phyloP scores from a whole-genome alignment of 2,888 invertebrate species.

The Nomada lathburiana region DNA sequence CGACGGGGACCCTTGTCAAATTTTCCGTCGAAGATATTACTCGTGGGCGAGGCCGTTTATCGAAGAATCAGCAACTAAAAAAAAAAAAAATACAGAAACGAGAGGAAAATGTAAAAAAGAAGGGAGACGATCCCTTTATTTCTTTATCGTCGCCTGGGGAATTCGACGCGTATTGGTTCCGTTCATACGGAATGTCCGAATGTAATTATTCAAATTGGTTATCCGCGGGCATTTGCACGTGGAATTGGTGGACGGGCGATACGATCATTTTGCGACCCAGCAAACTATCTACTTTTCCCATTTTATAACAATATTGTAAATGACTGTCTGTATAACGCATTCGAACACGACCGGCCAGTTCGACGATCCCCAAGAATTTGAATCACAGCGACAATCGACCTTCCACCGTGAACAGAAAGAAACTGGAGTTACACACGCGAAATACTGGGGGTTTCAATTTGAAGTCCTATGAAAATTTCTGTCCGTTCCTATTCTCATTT shows the following conservation, averaged over 20 bases:
- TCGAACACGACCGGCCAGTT: conserved; percentile 20
- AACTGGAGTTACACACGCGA: not conserved
- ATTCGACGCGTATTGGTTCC: conserved; percentile 43
- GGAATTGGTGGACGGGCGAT: conserved; percentile 40
- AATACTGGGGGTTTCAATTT: conserved; percentile 13
- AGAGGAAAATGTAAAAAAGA: conserved; percentile 10
- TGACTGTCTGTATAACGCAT: conserved; percentile 22
- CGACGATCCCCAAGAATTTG: not conserved
- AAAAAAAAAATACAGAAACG: not conserved
- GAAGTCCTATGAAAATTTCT: conserved; percentile 19
- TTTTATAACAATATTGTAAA: conserved; percentile 21
- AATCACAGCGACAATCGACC: conserved; percentile 13
- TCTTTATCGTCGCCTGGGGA: conserved; percentile 62
- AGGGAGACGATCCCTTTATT: conserved; percentile 58
- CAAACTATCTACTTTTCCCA: not conserved
- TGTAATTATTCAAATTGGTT: conserved; percentile 67
- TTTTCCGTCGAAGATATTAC: conserved; percentile 60
- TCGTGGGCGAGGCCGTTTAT: conserved; percentile 34
- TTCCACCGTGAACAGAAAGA: conserved; percentile 11
- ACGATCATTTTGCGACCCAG: conserved; percentile 33
- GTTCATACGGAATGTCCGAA: conserved; percentile 65
- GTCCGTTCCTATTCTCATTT: not conserved
- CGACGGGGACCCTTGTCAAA: conserved; percentile 47
- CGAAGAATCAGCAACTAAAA: conserved; percentile 20
- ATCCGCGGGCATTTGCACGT: conserved; percentile 57